These are phyloP conservation scores for Australoheros scitulus DNA, from an alignment of 2,113 vertebrate species.

Conservation along the genomic window DNA sequence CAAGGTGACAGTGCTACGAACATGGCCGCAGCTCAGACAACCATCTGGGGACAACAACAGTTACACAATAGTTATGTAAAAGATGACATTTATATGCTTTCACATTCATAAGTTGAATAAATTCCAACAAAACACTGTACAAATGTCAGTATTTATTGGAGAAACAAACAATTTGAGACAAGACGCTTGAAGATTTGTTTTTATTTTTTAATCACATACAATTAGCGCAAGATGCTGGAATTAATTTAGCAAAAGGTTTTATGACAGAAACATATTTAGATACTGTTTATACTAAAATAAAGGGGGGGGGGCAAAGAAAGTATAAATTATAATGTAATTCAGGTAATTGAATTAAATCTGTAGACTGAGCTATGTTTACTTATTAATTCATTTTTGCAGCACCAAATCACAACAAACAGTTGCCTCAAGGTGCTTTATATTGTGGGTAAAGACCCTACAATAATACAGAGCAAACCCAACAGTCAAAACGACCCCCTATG, in stretches of 20 bases:
- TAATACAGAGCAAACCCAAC: no score
- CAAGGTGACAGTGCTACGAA: conserved; percentile 46
- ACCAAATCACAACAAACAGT: no score
- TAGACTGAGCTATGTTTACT: background rate
- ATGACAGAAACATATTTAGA: conserved; percentile 1
- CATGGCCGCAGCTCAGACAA: conserved; percentile 32
- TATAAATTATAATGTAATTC: background rate
- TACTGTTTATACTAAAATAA: background rate
- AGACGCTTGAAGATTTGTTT: background rate
- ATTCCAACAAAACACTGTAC: conserved; percentile 3
- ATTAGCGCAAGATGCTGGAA: background rate
- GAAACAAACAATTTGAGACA: background rate
- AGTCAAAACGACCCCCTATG: no score
- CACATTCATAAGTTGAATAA: background rate
- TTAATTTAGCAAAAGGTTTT: background rate
- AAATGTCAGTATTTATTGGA: background rate
- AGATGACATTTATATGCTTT: conserved; percentile 11
- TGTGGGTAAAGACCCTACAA: no score
- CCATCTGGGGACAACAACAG: conserved; percentile 56
- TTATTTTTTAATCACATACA: background rate
- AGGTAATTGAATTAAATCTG: background rate
- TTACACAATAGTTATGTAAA: conserved; percentile 38
- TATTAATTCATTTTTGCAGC: no score
- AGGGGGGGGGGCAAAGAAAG: background rate
- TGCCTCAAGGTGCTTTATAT: no score